Conservation (phyloP, 1,140 invertebrate species). For the Macrobrachium nipponense region DNA sequence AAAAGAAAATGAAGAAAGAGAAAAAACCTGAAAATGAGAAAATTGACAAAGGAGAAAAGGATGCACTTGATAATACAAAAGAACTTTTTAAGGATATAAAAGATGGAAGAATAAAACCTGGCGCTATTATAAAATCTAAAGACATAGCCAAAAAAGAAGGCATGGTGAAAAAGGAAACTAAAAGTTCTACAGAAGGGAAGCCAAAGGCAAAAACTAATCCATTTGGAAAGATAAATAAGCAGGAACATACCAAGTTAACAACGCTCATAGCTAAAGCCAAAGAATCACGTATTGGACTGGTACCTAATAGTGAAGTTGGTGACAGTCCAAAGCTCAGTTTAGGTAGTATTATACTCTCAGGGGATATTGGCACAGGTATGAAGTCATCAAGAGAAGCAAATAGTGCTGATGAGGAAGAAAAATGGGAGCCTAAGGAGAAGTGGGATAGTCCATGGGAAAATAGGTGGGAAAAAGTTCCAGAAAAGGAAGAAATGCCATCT, state of each 20-base stretch:
- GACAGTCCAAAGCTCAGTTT: conserved; percentile 63
- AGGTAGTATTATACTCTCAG: conserved; percentile 62
- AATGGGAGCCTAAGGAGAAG: conserved; percentile 59
- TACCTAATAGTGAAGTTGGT: conserved; percentile 62
- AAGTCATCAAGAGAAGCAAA: conserved; percentile 59
- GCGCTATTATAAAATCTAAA: conserved; percentile 63
- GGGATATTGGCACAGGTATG: conserved; percentile 63
- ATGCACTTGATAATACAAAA: conserved; percentile 58
- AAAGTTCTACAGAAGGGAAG: conserved; percentile 59
- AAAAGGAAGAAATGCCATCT: conserved; percentile 53
- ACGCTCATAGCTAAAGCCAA: conserved; percentile 64
- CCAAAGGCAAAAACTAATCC: conserved; percentile 61
- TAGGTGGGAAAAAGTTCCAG: conserved; percentile 59
- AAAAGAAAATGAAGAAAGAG: conserved; percentile 60
- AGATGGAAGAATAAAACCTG: conserved; percentile 63
- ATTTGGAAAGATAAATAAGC: conserved; percentile 63
- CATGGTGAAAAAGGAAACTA: conserved; percentile 63
- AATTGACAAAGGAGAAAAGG: conserved; percentile 39
- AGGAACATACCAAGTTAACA: conserved; percentile 62
- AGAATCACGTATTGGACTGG: conserved; percentile 62
- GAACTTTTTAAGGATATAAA: conserved; percentile 63
- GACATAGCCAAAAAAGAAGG: conserved; percentile 64
- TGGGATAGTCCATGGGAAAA: conserved; percentile 63
- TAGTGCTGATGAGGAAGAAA: conserved; percentile 61
- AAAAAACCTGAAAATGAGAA: conserved; percentile 51